phyloP scores from a whole-genome alignment of 2,113 vertebrate genomes.

The Hirundichthys speculiger region DNA sequence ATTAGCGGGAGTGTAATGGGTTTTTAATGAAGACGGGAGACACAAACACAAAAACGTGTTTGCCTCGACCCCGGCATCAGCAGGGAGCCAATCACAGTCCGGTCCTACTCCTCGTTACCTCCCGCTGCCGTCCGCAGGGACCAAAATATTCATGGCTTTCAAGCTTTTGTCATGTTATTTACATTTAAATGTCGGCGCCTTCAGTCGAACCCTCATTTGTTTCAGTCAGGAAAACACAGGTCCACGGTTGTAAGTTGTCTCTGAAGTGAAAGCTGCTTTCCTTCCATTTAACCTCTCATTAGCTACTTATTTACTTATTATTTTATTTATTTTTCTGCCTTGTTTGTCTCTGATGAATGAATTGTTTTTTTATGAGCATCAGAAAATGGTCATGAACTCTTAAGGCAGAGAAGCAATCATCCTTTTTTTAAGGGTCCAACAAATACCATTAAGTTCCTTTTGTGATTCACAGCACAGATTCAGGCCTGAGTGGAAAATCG shows the following conservation, averaged over 20 bases:
- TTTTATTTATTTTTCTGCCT: conserved; percentile 7
- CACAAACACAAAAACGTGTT: conserved; percentile 49
- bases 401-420: conserved; percentile 45
- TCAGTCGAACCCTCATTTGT: background rate
- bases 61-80: conserved; percentile 43
- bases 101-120: background rate
- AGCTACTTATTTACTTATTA: conserved; percentile 2
- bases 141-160: no score
- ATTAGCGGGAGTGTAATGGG: conserved; percentile 64
- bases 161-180: background rate
- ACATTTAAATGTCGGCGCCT: background rate
- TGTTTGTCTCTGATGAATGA: no score
- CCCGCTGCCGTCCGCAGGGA: no score
- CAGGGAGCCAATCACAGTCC: conserved; percentile 26
- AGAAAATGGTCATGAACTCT: conserved; percentile 28
- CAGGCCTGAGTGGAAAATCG: background rate
- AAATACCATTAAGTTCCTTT: no score
- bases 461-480: background rate
- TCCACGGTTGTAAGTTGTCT: background rate
- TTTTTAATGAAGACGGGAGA: conserved; percentile 69
- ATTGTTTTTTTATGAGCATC: conserved; percentile 12
- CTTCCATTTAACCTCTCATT: conserved; percentile 36
- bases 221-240: background rate
- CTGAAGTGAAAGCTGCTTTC: background rate
- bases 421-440: conserved; percentile 17